Percentiles rank a stretch among this genome's conserved stretches.
These are phyloP conservation scores for human (Homo sapiens) DNA, from an alignment of 2,113 vertebrate species.

Conservation along the genomic window GRCh38 chr20:36495001-36495500, in stretches of 20 bases:
- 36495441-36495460: neutral
- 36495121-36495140: neutral
- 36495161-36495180: too few relatives aligned
- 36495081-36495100: too few relatives aligned
- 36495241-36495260: neutral
- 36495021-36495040: too few relatives aligned
- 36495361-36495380: neutral
- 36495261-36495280: neutral
- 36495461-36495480: neutral
- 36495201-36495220: neutral
- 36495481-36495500: slow-evolving; percentile 13
- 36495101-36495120: too few relatives aligned
- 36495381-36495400: neutral
- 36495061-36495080: too few relatives aligned
- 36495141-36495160: too few relatives aligned
- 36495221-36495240: neutral
- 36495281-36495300: neutral
- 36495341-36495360: neutral
- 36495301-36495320: neutral
- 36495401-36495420: neutral
- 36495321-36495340: too few relatives aligned
- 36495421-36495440: neutral
- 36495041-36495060: too few relatives aligned
- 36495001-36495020: too few relatives aligned
- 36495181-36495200: neutral